Conservation (phyloP, 1,140 invertebrate species). For the Orchestia grillus region DNA sequence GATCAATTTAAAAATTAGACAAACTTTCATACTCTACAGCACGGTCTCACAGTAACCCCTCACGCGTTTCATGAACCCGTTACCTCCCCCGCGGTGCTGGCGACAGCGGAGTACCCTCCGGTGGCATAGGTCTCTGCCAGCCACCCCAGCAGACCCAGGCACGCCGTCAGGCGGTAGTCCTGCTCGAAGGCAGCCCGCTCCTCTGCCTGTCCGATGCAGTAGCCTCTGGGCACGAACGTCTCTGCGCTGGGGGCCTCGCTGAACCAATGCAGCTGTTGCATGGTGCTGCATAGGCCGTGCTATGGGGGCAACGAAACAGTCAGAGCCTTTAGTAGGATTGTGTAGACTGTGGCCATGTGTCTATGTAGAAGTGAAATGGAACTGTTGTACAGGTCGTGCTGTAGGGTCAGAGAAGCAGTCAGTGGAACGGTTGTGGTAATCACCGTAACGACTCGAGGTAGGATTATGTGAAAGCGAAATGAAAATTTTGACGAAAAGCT, state of each 20-base stretch:
- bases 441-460: too few relatives aligned
- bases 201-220: conserved; percentile 79
- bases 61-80: not conserved
- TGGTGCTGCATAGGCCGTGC: conserved; percentile 80
- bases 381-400: conserved; percentile 79
- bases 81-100: conserved; percentile 63
- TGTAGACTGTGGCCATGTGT: not conserved
- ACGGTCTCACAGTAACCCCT: not conserved
- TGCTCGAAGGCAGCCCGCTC: conserved; percentile 90
- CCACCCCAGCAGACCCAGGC: conserved; percentile 85
- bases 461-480: too few relatives aligned
- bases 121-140: conserved; percentile 70
- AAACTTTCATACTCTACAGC: not conserved
- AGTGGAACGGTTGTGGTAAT: too few relatives aligned
- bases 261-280: conserved; percentile 91
- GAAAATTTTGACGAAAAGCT: too few relatives aligned
- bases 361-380: not conserved
- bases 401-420: not conserved
- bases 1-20: not conserved
- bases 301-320: conserved; percentile 45
- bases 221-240: conserved; percentile 88
- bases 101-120: conserved; percentile 56
- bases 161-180: conserved; percentile 90
- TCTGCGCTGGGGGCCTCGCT: conserved; percentile 84
- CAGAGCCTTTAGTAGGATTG: too few relatives aligned